Evolutionary conservation across 2,888 invertebrate species (phyloP).

Genomic region (Creontiades dilutus): DNA sequence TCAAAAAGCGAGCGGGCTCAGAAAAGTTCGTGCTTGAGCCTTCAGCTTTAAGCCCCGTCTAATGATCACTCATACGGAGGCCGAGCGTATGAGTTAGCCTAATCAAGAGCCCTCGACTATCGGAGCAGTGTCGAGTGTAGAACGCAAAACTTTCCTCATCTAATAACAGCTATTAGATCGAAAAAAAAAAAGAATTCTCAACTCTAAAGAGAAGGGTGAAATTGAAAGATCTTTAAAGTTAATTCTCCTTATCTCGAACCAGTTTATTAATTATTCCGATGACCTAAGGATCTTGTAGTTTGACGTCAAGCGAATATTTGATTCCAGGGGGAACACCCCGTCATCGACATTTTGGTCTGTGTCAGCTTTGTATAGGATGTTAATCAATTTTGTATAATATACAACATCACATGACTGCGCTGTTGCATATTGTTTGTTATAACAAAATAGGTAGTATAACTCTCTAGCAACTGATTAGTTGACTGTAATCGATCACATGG

Average conservation of each 20-base stretch:
- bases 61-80: slow-evolving; percentile 32
- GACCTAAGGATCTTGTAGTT: not conserved
- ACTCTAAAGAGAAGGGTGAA: slow-evolving; percentile 2
- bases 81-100: not conserved
- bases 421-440: too few relatives aligned
- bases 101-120: not conserved
- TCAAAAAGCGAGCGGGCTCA: slow-evolving; percentile 20
- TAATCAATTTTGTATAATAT: too few relatives aligned
- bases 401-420: too few relatives aligned
- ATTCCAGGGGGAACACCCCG: too few relatives aligned
- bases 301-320: too few relatives aligned
- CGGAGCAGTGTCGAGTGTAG: slow-evolving; percentile 1
- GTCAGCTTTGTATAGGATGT: too few relatives aligned
- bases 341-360: too few relatives aligned
- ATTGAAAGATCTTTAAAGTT: not conserved
- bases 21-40: not conserved
- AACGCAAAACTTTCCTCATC: slow-evolving; percentile 16
- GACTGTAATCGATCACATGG: too few relatives aligned
- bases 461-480: too few relatives aligned
- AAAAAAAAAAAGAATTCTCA: not conserved
- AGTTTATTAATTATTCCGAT: not conserved
- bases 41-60: not conserved
- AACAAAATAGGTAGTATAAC: too few relatives aligned
- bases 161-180: slow-evolving; percentile 17
- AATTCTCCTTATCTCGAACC: not conserved